Evolutionary conservation across 1,140 invertebrate genomes (phyloP).

Genomic region (Venustaconcha ellipsiformis): DNA sequence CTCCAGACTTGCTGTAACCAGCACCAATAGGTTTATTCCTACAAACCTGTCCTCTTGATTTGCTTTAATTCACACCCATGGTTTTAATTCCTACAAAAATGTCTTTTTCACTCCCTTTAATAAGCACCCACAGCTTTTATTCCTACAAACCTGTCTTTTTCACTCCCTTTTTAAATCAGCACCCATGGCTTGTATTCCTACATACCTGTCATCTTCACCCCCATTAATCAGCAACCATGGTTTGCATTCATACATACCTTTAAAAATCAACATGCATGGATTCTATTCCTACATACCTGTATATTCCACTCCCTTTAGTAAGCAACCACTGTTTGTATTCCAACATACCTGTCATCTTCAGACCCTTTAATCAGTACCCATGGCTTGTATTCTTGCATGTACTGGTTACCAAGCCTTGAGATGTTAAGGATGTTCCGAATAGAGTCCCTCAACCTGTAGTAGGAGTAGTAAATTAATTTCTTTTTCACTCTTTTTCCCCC

Average conservation of each 20-base stretch:
- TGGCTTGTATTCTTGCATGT: conserved; percentile 94
- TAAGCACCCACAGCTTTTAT: conserved; percentile 82
- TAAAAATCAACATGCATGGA: too few relatives aligned
- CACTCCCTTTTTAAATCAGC: too few relatives aligned
- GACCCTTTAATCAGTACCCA: conserved; percentile 91
- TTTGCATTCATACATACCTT: conserved; percentile 87
- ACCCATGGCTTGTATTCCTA: too few relatives aligned
- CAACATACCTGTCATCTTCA: conserved; percentile 73
- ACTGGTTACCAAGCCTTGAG: conserved; percentile 94
- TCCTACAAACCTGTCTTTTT: conserved; percentile 37
- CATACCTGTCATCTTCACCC: conserved; percentile 52
- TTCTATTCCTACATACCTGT: conserved; percentile 45
- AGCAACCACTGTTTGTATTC: conserved; percentile 93
- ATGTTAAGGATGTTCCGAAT: conserved; percentile 88
- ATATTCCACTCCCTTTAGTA: conserved; percentile 77
- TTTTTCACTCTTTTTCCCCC: too few relatives aligned
- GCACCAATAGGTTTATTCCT: conserved; percentile 94
- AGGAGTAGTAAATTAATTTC: conserved; percentile 7
- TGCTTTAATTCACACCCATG: too few relatives aligned
- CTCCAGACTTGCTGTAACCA: neutral
- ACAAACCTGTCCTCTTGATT: conserved; percentile 74
- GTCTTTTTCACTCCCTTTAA: conserved; percentile 76
- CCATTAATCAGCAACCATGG: conserved; percentile 96
- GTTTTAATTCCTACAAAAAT: conserved; percentile 38
- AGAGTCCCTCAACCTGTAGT: conserved; percentile 81